These are phyloP conservation scores for Chymomyza caudatula DNA, from an alignment of 2,888 invertebrate genomes.

Conservation along the genomic window DNA sequence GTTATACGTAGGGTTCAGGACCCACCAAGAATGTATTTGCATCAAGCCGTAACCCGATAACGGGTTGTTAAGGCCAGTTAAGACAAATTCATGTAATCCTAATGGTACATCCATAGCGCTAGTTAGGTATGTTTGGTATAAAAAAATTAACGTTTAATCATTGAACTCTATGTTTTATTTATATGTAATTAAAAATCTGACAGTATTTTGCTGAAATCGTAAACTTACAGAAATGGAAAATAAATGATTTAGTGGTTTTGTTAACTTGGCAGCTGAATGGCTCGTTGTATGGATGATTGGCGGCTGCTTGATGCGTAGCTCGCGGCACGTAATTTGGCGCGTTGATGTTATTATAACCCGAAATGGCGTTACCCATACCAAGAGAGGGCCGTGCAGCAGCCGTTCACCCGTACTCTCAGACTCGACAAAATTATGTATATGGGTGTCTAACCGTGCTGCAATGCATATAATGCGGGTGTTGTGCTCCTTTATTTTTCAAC, in stretches of 20 bases:
- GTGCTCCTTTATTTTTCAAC: not conserved
- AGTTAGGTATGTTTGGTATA: too few species aligned
- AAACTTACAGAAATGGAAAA: not conserved
- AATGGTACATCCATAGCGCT: too few species aligned
- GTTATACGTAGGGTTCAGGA: too few species aligned
- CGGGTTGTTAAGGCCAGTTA: too few species aligned
- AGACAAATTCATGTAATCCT: too few species aligned
- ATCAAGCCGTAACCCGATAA: too few species aligned
- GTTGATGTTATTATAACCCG: constrained; percentile 8
- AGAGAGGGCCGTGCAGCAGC: not conserved
- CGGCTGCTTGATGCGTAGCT: not conserved
- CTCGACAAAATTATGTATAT: not conserved
- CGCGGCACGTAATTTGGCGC: not conserved
- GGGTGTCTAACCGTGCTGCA: not conserved
- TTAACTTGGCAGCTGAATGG: not conserved
- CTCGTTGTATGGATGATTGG: not conserved
- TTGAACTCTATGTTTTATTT: not conserved
- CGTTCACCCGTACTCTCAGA: not conserved
- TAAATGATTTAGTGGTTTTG: not conserved
- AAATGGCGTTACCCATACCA: not conserved
- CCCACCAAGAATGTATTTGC: too few species aligned
- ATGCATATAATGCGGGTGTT: not conserved
- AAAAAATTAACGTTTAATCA: too few species aligned
- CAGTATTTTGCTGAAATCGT: not conserved
- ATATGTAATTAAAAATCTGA: not conserved